Conservation (phyloP, 92 coral and sea anemone species). For the Chrysogorgia sp. region DNA sequence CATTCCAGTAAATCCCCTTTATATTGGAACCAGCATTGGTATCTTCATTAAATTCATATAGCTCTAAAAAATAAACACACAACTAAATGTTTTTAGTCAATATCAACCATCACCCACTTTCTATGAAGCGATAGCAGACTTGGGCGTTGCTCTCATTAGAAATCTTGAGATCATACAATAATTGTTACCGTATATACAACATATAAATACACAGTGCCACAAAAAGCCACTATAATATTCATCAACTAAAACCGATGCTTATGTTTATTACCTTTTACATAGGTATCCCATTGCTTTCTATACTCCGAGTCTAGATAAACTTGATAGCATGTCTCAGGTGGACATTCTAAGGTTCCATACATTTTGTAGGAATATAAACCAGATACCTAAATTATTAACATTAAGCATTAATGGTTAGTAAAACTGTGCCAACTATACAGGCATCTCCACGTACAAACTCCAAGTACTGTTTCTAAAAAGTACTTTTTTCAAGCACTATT, state of each 20-base stretch:
- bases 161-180: neutral
- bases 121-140: neutral
- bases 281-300: slow-evolving; percentile 86
- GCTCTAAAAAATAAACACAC: slow-evolving; percentile 51
- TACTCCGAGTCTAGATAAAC: slow-evolving; percentile 90
- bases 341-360: slow-evolving; percentile 76
- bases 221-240: too few species aligned
- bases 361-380: slow-evolving; percentile 92
- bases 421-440: too few species aligned
- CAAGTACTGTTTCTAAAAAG: too few species aligned
- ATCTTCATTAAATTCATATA: slow-evolving; percentile 78
- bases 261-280: slow-evolving; percentile 78
- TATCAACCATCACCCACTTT: neutral
- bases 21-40: slow-evolving; percentile 31
- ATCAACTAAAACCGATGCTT: too few species aligned
- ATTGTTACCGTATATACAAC: neutral
- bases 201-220: too few species aligned
- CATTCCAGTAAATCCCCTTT: slow-evolving; percentile 91
- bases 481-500: too few species aligned
- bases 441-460: too few species aligned
- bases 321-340: slow-evolving; percentile 76
- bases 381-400: slow-evolving; percentile 58
- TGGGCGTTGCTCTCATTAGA: neutral
- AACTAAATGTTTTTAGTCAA: neutral
- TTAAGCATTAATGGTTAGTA: neutral